Conservation (phyloP, 2,113 vertebrate genomes). For the Atherinomorus stipes region DNA sequence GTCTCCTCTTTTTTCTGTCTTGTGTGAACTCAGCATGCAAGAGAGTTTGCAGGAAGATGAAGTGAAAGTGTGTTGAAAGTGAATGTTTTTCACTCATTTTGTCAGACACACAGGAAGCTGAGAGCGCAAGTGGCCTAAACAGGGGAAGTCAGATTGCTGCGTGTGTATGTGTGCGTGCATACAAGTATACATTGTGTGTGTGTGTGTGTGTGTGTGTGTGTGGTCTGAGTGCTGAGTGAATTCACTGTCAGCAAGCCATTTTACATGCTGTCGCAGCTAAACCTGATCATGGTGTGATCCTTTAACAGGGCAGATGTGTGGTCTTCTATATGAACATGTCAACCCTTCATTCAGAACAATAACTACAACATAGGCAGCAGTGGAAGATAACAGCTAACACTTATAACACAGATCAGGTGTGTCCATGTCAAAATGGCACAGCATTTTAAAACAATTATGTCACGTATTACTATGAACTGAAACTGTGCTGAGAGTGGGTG, state of each 20-base stretch:
- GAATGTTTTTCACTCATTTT: conserved; percentile 72
- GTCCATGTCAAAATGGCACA: too few relatives aligned
- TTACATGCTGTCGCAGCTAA: conserved; percentile 51
- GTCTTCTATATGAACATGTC: background rate
- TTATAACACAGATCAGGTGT: too few relatives aligned
- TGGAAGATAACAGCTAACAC: background rate
- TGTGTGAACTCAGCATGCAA: conserved; percentile 19
- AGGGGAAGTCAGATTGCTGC: conserved; percentile 75
- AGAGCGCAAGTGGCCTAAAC: conserved; percentile 66
- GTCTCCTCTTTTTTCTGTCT: background rate
- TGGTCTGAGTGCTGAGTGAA: conserved; percentile 70
- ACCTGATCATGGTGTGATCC: too few relatives aligned
- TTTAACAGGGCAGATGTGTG: too few relatives aligned
- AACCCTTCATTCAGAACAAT: background rate
- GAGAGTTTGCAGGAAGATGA: conserved; percentile 66
- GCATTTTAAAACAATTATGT: too few relatives aligned
- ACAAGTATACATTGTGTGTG: too few relatives aligned
- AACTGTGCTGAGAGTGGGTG: too few relatives aligned
- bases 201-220: conserved; percentile 53
- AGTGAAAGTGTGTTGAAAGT: conserved; percentile 85
- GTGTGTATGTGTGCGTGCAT: conserved; percentile 40
- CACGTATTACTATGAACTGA: too few relatives aligned
- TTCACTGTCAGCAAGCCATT: conserved; percentile 46
- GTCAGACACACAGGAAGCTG: conserved; percentile 72
- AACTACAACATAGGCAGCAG: background rate